Evolutionary conservation across 2,113 vertebrate species (phyloP).

Genomic region (Tupaia chinensis): DNA sequence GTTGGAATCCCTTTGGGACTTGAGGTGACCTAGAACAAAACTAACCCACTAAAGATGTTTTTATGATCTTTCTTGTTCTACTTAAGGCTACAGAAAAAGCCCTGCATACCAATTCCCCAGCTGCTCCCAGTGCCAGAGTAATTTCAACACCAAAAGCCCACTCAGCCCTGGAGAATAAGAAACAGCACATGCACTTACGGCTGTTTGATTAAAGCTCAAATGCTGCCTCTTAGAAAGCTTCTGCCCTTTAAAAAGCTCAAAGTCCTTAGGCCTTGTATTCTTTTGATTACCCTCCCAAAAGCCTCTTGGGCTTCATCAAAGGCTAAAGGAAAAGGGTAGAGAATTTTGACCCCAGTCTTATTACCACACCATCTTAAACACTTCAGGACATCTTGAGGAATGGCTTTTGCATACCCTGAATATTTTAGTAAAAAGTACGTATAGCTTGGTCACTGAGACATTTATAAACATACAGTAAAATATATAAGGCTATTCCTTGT

Average conservation of each 20-base stretch:
- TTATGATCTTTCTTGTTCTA: conserved; percentile 51
- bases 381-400: conserved; percentile 58
- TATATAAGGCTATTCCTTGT: not conserved
- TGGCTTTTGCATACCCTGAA: conserved; percentile 40
- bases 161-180: conserved; percentile 73
- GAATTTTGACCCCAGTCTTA: conserved; percentile 42
- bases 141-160: conserved; percentile 77
- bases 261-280: conserved; percentile 39
- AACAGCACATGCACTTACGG: conserved; percentile 29
- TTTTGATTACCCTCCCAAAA: conserved; percentile 67
- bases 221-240: conserved; percentile 55
- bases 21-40: conserved; percentile 67
- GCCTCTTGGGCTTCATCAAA: conserved; percentile 60
- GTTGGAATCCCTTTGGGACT: conserved; percentile 36
- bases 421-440: conserved; percentile 7
- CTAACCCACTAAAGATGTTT: conserved; percentile 55
- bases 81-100: conserved; percentile 74
- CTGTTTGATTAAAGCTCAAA: conserved; percentile 75
- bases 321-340: not conserved
- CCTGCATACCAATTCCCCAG: conserved; percentile 68
- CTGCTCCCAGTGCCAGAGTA: conserved; percentile 47
- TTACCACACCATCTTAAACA: conserved; percentile 7
- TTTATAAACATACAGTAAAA: conserved; percentile 37
- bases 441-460: conserved; percentile 8
- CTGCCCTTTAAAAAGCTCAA: conserved; percentile 71